Base-by-base conservation (phyloP, 2,113 vertebrate species). In the Falcunculus frontatus region DNA sequence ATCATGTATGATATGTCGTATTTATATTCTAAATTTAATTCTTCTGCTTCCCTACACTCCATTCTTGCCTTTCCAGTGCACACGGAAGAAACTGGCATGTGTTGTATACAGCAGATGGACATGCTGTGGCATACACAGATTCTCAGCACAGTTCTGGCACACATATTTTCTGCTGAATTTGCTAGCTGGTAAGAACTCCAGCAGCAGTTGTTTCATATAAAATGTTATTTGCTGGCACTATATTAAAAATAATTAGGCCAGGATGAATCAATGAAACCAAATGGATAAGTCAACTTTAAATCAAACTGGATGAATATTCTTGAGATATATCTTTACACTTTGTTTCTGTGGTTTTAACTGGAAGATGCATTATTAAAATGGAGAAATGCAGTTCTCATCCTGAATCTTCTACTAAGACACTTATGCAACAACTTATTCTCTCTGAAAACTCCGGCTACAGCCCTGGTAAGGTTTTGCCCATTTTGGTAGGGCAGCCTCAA, bases 41-140 rank as follows among this genome's bases (percentile, higher is more conserved):
- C 10, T 73, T 76, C 33, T 91, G 44, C 52, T 82, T 85, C 46
- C n/a, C 22, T 86, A 29, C 29, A 37, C 18, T 41, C 35, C 35
- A 86, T 32, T 57, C 56, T 67, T 73, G 39, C 59, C 56, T 91
- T 89, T 72, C 55, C 63, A 89, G 46, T 0, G 0, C 73, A 69
- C 57, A 65, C 37, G 62, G 69, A 93, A 90, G 50, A 94, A 86
- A 87, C 42, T 95, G 95, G 92, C 91, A 79, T 55, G 47, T 77
- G 73, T 46, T 92, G 26, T 60, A 29, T 44, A 29, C 2, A 90
- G 69, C 97, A 97, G 96, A 95, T 96, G 95, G 93, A 85, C 32
- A 8, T 70, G 57, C 60, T 7, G 7, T 83, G 55, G 41, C 39
- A 59, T 84, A 96, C 93, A 95, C 65, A 90, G 50, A 90, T 85